A percentile compares a stretch with the other conserved stretches of the same genome.
Conservation (phyloP, 2,113 vertebrate genomes). For the Nesogale talazaci region DNA sequence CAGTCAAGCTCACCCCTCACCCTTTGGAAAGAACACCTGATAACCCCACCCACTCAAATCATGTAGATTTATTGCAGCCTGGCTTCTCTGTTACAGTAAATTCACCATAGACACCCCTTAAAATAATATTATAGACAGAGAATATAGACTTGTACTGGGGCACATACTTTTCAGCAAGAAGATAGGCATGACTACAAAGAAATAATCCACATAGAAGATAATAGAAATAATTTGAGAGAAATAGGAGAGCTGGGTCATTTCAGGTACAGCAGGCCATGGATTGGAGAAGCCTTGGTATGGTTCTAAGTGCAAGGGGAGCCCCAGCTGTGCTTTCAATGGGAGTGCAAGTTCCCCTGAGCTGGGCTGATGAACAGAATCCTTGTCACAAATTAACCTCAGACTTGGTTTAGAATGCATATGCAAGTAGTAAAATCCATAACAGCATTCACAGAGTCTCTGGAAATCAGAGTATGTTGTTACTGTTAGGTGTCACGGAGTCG, state of each 20-base stretch:
- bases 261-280: neutral
- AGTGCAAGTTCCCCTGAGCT: neutral
- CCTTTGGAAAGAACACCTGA: no score
- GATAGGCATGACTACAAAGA: neutral
- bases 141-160: no score
- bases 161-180: neutral
- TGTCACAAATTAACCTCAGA: neutral
- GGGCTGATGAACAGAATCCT: neutral
- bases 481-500: no score
- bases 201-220: neutral
- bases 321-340: neutral
- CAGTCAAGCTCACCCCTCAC: no score
- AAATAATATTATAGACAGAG: neutral
- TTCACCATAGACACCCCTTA: no score
- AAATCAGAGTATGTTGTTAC: neutral
- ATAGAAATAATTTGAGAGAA: slow-evolving; percentile 1
- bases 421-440: neutral
- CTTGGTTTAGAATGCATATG: neutral
- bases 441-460: neutral
- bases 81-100: no score
- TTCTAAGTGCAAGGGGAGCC: neutral
- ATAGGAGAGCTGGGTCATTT: neutral
- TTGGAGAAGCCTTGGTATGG: no score
- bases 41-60: no score
- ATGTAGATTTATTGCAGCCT: no score